Evolutionary conservation across 92 coral and sea anemone genomes (phyloP).

Genomic region (Porites rus): DNA sequence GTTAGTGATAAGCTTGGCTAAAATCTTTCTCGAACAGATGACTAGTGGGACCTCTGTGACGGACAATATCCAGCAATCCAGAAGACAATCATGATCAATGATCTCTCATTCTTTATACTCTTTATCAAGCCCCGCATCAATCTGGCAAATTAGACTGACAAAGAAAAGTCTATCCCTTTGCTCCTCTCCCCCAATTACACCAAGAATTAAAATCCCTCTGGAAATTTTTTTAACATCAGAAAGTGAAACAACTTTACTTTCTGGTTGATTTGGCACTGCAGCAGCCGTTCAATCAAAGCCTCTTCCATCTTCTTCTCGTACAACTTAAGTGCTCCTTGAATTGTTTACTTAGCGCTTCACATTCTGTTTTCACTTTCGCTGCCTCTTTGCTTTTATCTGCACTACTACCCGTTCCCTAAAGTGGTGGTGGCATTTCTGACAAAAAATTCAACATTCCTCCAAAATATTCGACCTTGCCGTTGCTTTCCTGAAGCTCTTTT

Average conservation of each 20-base stretch:
- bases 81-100: conserved; percentile 19
- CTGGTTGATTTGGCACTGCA: no score
- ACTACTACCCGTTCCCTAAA: neutral
- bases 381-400: neutral
- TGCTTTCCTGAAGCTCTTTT: conserved; percentile 6
- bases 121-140: conserved; percentile 57
- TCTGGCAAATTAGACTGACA: conserved; percentile 55
- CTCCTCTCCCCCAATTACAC: conserved; percentile 45
- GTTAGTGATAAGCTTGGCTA: no score
- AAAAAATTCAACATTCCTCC: conserved; percentile 10
- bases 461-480: conserved; percentile 7
- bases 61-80: no score
- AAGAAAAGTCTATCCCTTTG: conserved; percentile 55
- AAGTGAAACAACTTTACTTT: no score
- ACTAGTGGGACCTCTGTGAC: no score
- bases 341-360: conserved; percentile 28
- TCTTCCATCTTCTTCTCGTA: conserved; percentile 16
- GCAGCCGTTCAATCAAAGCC: neutral
- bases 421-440: conserved; percentile 25
- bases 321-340: neutral
- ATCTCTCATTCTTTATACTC: conserved; percentile 61
- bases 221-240: neutral
- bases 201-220: conserved; percentile 53
- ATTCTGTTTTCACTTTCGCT: conserved; percentile 17
- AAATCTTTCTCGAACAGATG: no score